phyloP scores from a whole-genome alignment of 2,113 vertebrate genomes.

The Marmota flaviventris region DNA sequence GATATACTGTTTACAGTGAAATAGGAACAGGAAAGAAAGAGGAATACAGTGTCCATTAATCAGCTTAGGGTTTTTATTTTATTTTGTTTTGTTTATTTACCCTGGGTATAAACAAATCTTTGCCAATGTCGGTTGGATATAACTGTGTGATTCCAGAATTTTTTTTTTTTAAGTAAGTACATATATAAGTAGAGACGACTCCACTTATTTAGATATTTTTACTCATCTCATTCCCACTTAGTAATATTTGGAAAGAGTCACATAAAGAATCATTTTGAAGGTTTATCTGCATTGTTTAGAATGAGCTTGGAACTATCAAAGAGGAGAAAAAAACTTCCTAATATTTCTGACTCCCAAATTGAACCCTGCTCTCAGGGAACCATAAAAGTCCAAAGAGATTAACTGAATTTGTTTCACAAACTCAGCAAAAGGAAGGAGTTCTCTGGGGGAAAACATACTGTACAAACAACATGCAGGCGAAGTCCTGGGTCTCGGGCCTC shows the following conservation, averaged over 20 bases:
- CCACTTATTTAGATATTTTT: not conserved
- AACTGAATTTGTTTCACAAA: not conserved
- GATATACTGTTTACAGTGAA: constrained; percentile 74
- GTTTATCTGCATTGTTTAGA: not conserved
- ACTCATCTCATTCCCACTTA: not conserved
- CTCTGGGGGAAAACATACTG: not conserved
- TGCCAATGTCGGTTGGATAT: not conserved
- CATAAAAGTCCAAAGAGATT: not conserved
- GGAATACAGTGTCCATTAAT: constrained; percentile 58
- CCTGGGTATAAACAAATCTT: constrained; percentile 45
- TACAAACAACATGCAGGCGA: not conserved
- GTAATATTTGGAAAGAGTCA: not conserved
- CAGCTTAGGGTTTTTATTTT: constrained; percentile 58
- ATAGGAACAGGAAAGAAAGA: constrained; percentile 71
- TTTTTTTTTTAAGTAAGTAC: not conserved
- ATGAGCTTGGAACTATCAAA: not conserved
- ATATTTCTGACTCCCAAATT: not conserved
- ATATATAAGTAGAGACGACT: not conserved
- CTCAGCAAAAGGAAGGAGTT: not conserved
- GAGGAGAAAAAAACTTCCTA: not conserved
- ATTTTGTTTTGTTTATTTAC: constrained; percentile 44
- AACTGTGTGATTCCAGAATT: not conserved
- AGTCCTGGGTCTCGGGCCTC: not conserved
- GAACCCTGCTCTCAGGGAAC: not conserved
- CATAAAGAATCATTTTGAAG: not conserved